These are phyloP conservation scores for Grantiella picta DNA, from an alignment of 2,113 vertebrate genomes.

Conservation along the genomic window DNA sequence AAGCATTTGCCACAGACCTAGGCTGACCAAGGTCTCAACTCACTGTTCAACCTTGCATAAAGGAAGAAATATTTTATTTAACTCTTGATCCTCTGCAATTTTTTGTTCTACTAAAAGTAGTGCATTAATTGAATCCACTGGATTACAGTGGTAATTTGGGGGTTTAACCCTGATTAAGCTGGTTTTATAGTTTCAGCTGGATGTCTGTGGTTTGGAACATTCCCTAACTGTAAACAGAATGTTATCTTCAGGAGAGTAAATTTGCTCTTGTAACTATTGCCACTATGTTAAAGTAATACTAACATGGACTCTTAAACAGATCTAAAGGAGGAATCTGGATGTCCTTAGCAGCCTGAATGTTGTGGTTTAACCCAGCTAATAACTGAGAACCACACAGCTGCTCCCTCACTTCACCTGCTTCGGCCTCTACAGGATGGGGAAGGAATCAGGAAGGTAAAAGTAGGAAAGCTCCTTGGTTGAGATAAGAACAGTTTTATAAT, in stretches of 20 bases:
- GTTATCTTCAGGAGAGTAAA: neutral
- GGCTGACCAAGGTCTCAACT: neutral
- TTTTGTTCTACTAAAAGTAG: neutral
- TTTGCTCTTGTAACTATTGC: neutral
- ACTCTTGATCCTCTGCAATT: neutral
- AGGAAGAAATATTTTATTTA: neutral
- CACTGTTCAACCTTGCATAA: neutral
- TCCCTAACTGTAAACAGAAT: neutral
- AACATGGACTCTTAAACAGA: neutral
- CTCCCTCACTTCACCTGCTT: neutral
- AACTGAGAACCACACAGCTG: neutral
- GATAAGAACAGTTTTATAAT: neutral
- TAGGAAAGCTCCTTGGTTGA: neutral
- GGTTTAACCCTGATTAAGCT: neutral
- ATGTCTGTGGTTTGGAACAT: neutral
- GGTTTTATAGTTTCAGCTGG: neutral
- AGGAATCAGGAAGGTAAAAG: neutral
- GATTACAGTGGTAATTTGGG: neutral
- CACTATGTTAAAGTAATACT: neutral
- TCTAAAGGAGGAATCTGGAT: neutral
- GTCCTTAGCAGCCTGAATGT: neutral
- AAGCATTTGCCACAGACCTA: neutral
- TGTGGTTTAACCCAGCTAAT: neutral
- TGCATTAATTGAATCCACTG: neutral
- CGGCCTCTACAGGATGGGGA: fast-evolving